Evolutionary conservation across 2,888 invertebrate species (phyloP).

Genomic region (Caenorhabditis sinica): DNA sequence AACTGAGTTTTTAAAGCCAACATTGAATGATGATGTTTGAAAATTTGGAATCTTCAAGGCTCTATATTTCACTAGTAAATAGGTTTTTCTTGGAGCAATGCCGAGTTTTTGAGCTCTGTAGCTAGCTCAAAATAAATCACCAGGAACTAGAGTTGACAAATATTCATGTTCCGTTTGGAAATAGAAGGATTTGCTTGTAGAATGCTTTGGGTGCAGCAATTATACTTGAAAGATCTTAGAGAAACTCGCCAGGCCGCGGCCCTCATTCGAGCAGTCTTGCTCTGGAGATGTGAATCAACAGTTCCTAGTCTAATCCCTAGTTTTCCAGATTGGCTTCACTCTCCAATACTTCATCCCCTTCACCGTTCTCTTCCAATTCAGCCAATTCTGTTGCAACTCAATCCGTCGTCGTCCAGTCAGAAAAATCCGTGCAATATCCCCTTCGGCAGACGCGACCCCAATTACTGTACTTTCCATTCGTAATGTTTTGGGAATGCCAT

Average conservation of each 20-base stretch:
- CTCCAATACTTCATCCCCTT: conserved; percentile 52
- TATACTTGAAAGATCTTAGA: no score
- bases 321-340: conserved; percentile 44
- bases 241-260: no score
- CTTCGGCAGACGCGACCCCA: conserved; percentile 11
- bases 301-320: background rate
- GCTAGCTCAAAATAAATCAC: background rate
- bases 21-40: background rate
- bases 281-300: no score
- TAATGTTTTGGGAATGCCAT: conserved; percentile 47
- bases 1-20: background rate
- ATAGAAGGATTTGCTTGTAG: background rate
- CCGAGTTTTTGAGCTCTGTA: no score
- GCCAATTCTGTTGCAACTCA: conserved; percentile 17
- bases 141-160: conserved; percentile 1
- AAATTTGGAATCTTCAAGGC: no score
- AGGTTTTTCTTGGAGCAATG: no score
- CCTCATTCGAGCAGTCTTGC: no score
- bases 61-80: no score
- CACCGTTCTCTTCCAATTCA: conserved; percentile 44
- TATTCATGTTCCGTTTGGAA: background rate
- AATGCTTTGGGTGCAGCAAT: no score
- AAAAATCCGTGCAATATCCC: conserved; percentile 23
- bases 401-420: conserved; percentile 26
- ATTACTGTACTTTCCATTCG: conserved; percentile 37